Evolutionary conservation across 2,888 invertebrate species (phyloP), one percentile per base, ranked within the genome.

Genomic region (Cacoxenus indagator): DNA sequence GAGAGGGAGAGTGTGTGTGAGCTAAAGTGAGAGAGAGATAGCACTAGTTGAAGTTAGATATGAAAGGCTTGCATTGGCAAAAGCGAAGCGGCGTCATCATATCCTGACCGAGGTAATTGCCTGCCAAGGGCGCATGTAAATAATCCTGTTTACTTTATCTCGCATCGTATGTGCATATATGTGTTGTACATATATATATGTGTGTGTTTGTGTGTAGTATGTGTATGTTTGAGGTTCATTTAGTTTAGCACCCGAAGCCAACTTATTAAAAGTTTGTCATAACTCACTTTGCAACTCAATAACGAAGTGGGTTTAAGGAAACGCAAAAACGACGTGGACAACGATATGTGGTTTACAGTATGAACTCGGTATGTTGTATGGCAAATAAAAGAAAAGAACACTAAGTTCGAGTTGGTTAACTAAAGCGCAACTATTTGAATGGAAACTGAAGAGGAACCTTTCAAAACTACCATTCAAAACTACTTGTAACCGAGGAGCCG

Each of bases 201-300:
- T 19, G 14, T 24, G 27, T 55, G 27, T 64, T 43, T 65, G 57
- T 43, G 31, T 61, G 31, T 29, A n/a, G 17, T 57, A 46, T 62
- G 61, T n/a, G 27, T 55, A 1, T 54, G 43, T 37, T 61, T 69
- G 68, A 37, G 31, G 65, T 70, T 27, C 55, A 67, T 70, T 75
- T 71, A 68, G 70, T 66, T 62, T 19, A 57, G 27, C 66, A 64
- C 72, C 65, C 62, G 61, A 43, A 68, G 70, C 67, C 68, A 69
- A 74, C 70, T 76, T 75, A 80, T 76, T 80, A 80, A 81, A 75
- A 76, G 65, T 77, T 74, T 71, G 68, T 70, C 77, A 79, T 73
- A 76, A 76, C 72, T 73, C 66, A 69, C 73, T 73, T 67, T 69
- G 57, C 67, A 68, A 55, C 65, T 17, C 29, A 46, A 46, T 45